phyloP scores from a whole-genome alignment of 2,113 vertebrate genomes.

The Tautogolabrus adspersus region DNA sequence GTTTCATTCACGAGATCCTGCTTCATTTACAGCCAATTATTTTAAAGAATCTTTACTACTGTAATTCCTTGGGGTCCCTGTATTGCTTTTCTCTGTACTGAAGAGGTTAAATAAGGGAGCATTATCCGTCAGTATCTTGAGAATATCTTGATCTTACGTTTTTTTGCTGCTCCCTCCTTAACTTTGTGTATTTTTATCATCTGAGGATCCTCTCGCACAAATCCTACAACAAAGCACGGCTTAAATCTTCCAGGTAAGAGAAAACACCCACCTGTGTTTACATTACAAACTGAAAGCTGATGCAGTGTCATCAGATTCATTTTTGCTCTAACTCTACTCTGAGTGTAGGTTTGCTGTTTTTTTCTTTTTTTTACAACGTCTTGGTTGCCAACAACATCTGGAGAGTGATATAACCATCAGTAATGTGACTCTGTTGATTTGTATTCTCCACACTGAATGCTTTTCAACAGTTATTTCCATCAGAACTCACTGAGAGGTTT shows the following conservation, averaged over 20 bases:
- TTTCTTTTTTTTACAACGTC: background rate
- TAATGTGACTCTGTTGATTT: background rate
- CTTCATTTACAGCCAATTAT: too few species aligned
- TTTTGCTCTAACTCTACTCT: constrained; percentile 3
- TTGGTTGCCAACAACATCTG: background rate
- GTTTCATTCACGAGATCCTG: too few species aligned
- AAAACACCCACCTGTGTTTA: constrained; percentile 46
- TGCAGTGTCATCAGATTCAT: constrained; percentile 3
- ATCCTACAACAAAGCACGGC: constrained; percentile 15
- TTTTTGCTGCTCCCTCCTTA: too few species aligned
- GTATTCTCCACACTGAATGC: background rate
- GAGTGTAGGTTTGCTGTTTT: constrained; percentile 6
- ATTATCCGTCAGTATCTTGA: background rate
- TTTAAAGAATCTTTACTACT: too few species aligned
- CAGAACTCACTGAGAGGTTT: constrained; percentile 94
- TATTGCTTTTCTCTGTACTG: background rate
- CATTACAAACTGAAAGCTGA: constrained; percentile 25
- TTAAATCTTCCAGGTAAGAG: constrained; percentile 37
- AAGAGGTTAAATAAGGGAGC: background rate
- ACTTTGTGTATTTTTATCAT: background rate
- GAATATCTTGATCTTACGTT: background rate
- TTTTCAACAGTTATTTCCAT: background rate
- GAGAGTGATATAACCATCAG: background rate
- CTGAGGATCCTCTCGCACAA: constrained; percentile 33
- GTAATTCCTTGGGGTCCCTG: too few species aligned